A percentile compares a stretch with the other conserved stretches of the same genome.
These are phyloP conservation scores for Brachyistius frenatus DNA, from an alignment of 2,113 vertebrate species.

Conservation along the genomic window DNA sequence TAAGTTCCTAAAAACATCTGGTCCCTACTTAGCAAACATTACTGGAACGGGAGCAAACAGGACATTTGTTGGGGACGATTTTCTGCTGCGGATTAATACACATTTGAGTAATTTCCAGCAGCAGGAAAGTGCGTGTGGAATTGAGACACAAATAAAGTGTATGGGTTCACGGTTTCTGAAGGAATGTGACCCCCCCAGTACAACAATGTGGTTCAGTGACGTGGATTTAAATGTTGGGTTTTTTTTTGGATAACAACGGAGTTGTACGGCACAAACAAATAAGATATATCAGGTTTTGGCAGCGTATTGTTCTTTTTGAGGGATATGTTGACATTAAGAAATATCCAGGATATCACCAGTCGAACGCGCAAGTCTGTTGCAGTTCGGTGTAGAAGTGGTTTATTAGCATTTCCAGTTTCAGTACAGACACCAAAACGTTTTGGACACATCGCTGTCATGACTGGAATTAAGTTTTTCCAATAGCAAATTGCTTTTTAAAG, in stretches of 20 bases:
- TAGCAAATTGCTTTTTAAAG: no score
- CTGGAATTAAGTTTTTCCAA: background rate
- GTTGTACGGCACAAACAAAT: constrained; percentile 15
- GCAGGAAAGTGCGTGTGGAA: background rate
- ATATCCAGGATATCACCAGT: no score
- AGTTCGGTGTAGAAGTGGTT: no score
- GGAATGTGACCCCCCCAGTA: background rate
- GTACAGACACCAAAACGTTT: no score
- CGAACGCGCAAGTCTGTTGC: no score
- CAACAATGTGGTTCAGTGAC: background rate
- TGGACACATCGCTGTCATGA: background rate
- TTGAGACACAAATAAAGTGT: constrained; percentile 1
- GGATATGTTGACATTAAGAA: background rate
- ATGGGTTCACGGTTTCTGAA: background rate
- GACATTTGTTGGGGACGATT: background rate
- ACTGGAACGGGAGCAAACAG: background rate
- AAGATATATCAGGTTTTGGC: background rate
- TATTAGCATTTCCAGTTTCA: no score
- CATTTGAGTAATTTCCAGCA: constrained; percentile 7
- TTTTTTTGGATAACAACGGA: background rate
- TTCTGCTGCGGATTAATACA: background rate
- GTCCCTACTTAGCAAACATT: background rate
- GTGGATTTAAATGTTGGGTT: constrained; percentile 8
- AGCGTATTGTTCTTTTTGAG: background rate
- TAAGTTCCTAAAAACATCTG: no score